Evolutionary conservation across 2,113 vertebrate species (phyloP), one percentile per base, ranked within the genome.

Genomic region (Pterocles gutturalis): DNA sequence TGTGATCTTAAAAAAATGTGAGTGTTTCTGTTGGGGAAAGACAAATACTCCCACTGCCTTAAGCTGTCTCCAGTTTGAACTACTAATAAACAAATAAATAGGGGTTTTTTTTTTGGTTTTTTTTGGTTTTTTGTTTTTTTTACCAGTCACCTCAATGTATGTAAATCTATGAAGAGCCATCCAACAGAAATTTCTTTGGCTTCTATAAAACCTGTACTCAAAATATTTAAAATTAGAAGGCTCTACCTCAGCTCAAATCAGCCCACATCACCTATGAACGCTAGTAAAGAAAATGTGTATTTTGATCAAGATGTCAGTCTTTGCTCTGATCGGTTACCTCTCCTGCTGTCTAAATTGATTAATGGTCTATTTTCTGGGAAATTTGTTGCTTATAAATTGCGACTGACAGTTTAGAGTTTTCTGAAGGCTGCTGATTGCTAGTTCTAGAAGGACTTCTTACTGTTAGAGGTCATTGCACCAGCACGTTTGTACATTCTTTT

Each of bases 351-450:
- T 83, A 83, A 51, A 49, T 26, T 94, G 90, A 97, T 92, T 93
- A 96, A 90, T 51, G 46, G 61, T n/a, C 60, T 90, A 34, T 93
- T 97, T 96, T 82, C 82, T 54, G 54, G 83, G 49, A 84, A 94
- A 95, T 94, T 88, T 91, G 54, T 49, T 76, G 71, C 76, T 89
- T 91, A 61, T 88, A 95, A 95, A 67, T 90, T 93, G 80, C 64
- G 72, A 10, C 45, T 67, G 79, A 73, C 64, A 88, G 71, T 61
- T 73, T 10, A 36, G 78, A 88, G 36, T 77, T 88, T 87, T 89
- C 67, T 90, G 90, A 95, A 91, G 55, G 80, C 73, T 91, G 43
- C 55, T 55, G 22, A 31, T 49, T 90, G 75, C 81, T 36, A 70
- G 36, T 24, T 61, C 54, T 36, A 46, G 45, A 34, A 69, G 5